These are phyloP conservation scores for Aviceda subcristata DNA, from an alignment of 2,113 vertebrate species.

Conservation along the genomic window DNA sequence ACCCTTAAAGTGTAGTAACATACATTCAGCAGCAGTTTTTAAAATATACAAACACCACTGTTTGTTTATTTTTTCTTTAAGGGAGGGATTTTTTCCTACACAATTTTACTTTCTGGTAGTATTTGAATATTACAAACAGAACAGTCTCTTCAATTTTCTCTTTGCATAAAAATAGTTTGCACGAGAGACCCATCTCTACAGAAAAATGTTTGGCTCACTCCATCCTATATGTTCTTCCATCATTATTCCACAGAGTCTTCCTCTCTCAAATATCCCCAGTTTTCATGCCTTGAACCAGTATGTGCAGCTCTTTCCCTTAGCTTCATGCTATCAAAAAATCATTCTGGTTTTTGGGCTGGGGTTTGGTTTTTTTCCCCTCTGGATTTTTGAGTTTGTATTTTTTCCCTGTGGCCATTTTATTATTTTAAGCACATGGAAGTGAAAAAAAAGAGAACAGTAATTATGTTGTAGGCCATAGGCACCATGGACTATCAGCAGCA, in stretches of 20 bases:
- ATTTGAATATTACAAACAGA: not conserved
- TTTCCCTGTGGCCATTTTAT: accelerated
- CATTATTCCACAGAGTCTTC: not conserved
- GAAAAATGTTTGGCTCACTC: not conserved
- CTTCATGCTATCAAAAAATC: not conserved
- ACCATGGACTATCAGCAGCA: not conserved
- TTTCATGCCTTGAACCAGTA: not conserved
- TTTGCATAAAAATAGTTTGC: not conserved
- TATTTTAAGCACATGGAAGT: not conserved
- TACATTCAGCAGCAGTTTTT: not conserved
- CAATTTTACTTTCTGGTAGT: not conserved
- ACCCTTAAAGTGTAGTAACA: not conserved
- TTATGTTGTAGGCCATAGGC: not conserved
- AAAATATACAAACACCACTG: not conserved
- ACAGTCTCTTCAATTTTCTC: not conserved
- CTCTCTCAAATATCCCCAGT: not conserved
- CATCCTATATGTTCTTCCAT: not conserved
- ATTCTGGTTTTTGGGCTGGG: not conserved
- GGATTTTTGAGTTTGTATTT: not conserved
- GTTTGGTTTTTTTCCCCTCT: not conserved
- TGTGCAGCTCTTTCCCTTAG: not conserved
- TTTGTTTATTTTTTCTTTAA: not conserved
- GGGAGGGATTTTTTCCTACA: accelerated
- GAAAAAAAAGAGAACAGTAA: not conserved
- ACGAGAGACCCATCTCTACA: not conserved